These are phyloP conservation scores for Microctenopoma steveboyesi DNA, from an alignment of 2,797 vertebrate species.

Conservation along the genomic window DNA sequence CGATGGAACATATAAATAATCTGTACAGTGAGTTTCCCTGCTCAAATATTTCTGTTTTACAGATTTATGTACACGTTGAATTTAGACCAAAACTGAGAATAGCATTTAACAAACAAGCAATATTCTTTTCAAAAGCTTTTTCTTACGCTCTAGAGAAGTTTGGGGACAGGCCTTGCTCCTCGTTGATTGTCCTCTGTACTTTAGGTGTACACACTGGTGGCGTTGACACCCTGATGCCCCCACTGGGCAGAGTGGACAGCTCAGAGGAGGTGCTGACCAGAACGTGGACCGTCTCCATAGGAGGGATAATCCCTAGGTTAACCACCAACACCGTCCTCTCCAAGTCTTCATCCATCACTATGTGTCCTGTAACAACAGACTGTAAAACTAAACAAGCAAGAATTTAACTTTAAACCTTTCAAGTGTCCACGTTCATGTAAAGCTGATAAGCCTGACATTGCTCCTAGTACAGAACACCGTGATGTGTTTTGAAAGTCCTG, in stretches of 20 bases:
- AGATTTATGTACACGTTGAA: neutral
- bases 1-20: neutral
- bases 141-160: slow-evolving; percentile 86
- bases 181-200: slow-evolving; percentile 86
- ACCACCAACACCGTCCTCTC: slow-evolving; percentile 92
- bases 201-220: slow-evolving; percentile 90
- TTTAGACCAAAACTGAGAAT: neutral
- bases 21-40: neutral
- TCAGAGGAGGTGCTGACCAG: slow-evolving; percentile 96
- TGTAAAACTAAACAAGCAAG: slow-evolving; percentile 3
- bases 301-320: slow-evolving; percentile 90
- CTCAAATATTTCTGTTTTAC: neutral
- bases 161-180: slow-evolving; percentile 80
- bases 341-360: slow-evolving; percentile 92
- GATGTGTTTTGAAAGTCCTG: no score
- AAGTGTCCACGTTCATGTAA: neutral
- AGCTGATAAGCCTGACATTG: neutral
- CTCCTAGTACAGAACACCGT: neutral
- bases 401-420: neutral
- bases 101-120: neutral
- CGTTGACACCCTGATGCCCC: slow-evolving; percentile 89
- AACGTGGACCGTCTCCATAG: slow-evolving; percentile 90
- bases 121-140: neutral
- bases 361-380: slow-evolving; percentile 77
- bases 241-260: slow-evolving; percentile 89